Evolutionary conservation across 2,797 vertebrate genomes (phyloP), one percentile per base, ranked within the genome.

Genomic region (Amazona finschi): DNA sequence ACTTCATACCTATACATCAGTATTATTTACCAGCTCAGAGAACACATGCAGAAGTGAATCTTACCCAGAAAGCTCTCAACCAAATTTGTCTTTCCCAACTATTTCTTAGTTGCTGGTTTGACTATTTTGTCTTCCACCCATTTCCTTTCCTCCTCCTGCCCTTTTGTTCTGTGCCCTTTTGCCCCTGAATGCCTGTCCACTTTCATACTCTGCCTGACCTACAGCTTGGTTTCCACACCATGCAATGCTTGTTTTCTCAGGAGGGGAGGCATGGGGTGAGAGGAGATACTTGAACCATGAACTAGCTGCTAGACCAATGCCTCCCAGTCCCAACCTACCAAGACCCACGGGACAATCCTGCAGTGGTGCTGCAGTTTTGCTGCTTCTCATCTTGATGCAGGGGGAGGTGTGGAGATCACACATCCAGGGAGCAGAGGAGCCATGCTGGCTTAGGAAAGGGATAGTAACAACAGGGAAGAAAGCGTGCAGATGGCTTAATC

Each of bases 201-300:
- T 2, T 14, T 77, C 9, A 20, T 1, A 5, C 6, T 18, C 27
- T 88, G 8, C 7, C 62, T 53, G 41, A 30, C 31, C 11, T 47
- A 57, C 41, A 39, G 6, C 24, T 85, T 87, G 57, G 7, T 86
- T 28, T 84, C 52, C 31, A 39, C 2, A 3, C 16, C 6, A 11
- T 11, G 27, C 58, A 72, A 5, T 21, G 3, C 11, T 69, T 0
- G 0, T 50, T 62, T 44, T 18, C 53, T 49, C 52, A 28, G 66
- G 19, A 66, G 3, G 27, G 36, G n/a, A 84, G 17, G 28, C 16
- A 53, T 0, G 0, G 5, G 6, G 3, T 36, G 22, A 84, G 24
- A 39, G 80, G 25, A 88, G 12, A 71, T 5, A 12, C 11, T 30
- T 46, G 33, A 62, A 55, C 5, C 3, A 14, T 44, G 27, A 66